phyloP scores from a whole-genome alignment of 1,140 invertebrate species.

The Caenorhabditis latens region DNA sequence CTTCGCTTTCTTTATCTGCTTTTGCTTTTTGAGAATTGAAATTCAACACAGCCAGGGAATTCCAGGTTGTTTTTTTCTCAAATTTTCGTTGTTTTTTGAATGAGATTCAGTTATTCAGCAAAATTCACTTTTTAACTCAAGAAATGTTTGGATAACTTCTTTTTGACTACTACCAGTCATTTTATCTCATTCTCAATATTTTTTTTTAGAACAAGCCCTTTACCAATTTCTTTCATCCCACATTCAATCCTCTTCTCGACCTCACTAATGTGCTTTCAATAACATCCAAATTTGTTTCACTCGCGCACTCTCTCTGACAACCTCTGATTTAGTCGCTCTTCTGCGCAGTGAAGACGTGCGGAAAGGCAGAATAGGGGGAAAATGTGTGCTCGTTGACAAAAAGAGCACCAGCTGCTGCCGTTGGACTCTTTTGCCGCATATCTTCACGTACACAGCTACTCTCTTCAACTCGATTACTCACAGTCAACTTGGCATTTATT shows the following conservation, averaged over 20 bases:
- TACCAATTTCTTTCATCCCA: neutral
- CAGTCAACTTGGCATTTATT: conserved; percentile 43
- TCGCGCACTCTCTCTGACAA: conserved; percentile 3
- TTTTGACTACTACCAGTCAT: neutral
- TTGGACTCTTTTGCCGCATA: neutral
- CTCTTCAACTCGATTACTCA: conserved; percentile 49
- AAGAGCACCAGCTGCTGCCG: conserved; percentile 33
- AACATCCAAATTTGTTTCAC: conserved; percentile 7
- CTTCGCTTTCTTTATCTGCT: no score
- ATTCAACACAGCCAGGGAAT: no score
- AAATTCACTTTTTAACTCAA: no score
- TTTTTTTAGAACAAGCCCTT: neutral
- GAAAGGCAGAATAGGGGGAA: conserved; percentile 32
- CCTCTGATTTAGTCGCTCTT: conserved; percentile 27
- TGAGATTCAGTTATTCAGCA: no score
- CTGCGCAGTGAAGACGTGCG: conserved; percentile 41
- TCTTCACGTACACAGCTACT: conserved; percentile 38
- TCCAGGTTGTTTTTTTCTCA: no score
- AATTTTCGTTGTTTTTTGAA: no score
- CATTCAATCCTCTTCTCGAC: neutral
- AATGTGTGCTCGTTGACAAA: conserved; percentile 29
- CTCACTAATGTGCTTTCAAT: conserved; percentile 18
- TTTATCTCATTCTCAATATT: neutral
- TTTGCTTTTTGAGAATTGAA: no score
- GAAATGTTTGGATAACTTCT: no score